Percentiles rank a stretch among this genome's conserved stretches.
Evolutionary conservation across 1,140 invertebrate species (phyloP).

Genomic region (Sinonovacula constricta): DNA sequence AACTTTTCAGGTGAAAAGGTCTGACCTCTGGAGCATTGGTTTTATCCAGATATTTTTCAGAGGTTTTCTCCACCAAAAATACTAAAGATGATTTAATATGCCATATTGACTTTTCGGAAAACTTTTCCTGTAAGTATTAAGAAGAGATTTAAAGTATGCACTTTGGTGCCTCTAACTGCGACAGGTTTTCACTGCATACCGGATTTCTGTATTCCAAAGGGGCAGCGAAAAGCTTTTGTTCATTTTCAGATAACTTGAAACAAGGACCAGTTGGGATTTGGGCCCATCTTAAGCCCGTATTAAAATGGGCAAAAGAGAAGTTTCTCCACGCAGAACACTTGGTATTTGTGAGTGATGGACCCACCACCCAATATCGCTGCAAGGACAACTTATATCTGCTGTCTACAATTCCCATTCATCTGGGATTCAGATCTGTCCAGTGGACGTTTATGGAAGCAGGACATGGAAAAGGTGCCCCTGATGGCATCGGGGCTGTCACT

Average conservation of each 20-base stretch:
- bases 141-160: slow-evolving; percentile 13
- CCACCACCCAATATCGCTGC: slow-evolving; percentile 3
- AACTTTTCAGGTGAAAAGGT: no score
- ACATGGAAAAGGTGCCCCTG: slow-evolving; percentile 7
- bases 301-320: neutral
- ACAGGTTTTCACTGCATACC: neutral
- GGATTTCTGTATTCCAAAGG: neutral
- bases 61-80: no score
- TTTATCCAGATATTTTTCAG: no score
- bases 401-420: neutral
- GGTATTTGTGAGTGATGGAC: slow-evolving; percentile 3
- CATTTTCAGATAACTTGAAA: slow-evolving; percentile 13
- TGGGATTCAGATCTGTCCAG: neutral
- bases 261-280: slow-evolving; percentile 2
- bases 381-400: slow-evolving; percentile 6
- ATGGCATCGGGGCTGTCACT: slow-evolving; percentile 5
- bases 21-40: no score
- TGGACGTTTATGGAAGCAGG: slow-evolving; percentile 9
- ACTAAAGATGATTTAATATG: no score
- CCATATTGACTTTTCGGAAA: no score
- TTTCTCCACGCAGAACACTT: neutral
- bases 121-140: no score
- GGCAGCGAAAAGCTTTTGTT: neutral
- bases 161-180: slow-evolving; percentile 1
- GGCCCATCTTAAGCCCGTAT: neutral